Evolutionary conservation across 2,113 vertebrate species (phyloP), one percentile per base, ranked within the genome.

Genomic region (Clupea harengus): DNA sequence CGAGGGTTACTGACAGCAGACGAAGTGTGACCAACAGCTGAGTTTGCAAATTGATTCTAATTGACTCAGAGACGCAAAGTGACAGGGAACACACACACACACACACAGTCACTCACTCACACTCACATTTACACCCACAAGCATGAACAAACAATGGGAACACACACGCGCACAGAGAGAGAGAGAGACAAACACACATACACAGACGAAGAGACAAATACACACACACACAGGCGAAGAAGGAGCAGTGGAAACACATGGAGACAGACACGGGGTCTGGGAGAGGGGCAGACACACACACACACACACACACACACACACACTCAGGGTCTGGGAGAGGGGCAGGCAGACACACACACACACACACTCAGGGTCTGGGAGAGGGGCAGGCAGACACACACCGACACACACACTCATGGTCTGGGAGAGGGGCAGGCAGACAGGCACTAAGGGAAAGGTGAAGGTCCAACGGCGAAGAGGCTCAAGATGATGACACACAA

Each of bases 31-130:
- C 81, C 81, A 91, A 93, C 94, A 95, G 95, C 94, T 95, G 95
- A 95, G 87, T 82, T 89, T 85, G 89, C 94, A 94, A 94, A 94
- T 92, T 93, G 92, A 94, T 94, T 95, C 90, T 90, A 90, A 93
- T 92, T 91, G 93, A 91, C 81, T 46, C 89, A 57, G n/a, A 47
- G 20, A 45, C 6, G 45, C 28, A 46, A 45, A 82, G 15, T 54
- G 46, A 49, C 46, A 20, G 83, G 57, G 18, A 54, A 54, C 88
- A 81, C 22, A 9, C 88, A 89, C 90, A 89, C 50, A 13, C 52
- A 54, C 52, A 18, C 52, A 18, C 17, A 39, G 39, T 39, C 22
- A 9, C 88, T 88, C 90, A 89, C 88, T 0, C 52, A 18, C 50
- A 13, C 52, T 17, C 52, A 18, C 52, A 18, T 15, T 4, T 18